A percentile compares a stretch with the other conserved stretches of the same genome.
These are phyloP conservation scores for Enteromius anoplus DNA, from an alignment of 2,797 vertebrate genomes.

Conservation along the genomic window DNA sequence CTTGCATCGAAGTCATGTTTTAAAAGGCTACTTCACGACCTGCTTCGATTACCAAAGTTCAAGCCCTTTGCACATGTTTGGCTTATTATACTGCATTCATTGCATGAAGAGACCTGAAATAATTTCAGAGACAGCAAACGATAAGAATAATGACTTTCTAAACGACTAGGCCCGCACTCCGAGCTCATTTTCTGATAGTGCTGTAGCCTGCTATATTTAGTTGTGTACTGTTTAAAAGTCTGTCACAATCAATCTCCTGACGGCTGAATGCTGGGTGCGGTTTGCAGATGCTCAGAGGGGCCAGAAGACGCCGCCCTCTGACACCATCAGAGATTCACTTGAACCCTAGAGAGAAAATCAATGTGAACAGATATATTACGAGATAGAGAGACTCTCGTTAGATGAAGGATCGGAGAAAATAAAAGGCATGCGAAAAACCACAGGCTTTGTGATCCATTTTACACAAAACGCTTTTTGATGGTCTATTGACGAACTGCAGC, in stretches of 20 bases:
- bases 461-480: conserved; percentile 32
- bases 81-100: conserved; percentile 86
- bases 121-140: conserved; percentile 84
- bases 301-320: conserved; percentile 70
- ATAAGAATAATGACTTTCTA: conserved; percentile 88
- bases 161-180: conserved; percentile 81
- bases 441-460: conserved; percentile 11
- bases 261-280: conserved; percentile 71
- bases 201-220: conserved; percentile 80
- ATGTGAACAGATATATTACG: conserved; percentile 15
- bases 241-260: conserved; percentile 79
- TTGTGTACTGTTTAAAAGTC: conserved; percentile 86
- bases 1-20: not conserved
- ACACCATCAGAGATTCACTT: conserved; percentile 29
- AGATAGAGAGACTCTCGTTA: conserved; percentile 22
- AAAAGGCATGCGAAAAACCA: conserved; percentile 8
- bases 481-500: conserved; percentile 23
- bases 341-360: conserved; percentile 22
- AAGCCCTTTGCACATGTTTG: conserved; percentile 76
- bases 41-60: conserved; percentile 76
- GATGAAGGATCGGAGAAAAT: conserved; percentile 21
- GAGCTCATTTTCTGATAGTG: conserved; percentile 87
- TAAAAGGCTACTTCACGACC: conserved; percentile 71
- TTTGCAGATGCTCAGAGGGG: conserved; percentile 73
- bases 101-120: conserved; percentile 84